Evolutionary conservation across 2,888 invertebrate genomes (phyloP), one percentile per base, ranked within the genome.

Genomic region (Prenolepis imparis): DNA sequence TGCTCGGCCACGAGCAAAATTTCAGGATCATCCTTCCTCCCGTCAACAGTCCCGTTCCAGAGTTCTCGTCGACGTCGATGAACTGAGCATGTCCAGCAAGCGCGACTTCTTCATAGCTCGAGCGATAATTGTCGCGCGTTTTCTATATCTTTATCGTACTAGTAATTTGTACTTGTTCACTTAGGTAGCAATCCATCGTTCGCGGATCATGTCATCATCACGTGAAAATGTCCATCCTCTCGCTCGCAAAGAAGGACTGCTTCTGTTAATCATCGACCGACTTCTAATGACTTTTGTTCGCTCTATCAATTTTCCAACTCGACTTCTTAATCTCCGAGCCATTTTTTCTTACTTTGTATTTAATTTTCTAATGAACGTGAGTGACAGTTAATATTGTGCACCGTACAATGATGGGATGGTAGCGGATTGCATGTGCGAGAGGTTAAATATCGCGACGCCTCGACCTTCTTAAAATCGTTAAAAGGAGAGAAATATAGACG

Each of bases 1-100:
- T 91, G 64, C 82, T 87, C 6, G 94, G 91, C 94, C 93, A 93
- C 41, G 92, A 86, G 88, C 94, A 94, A 82, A 92, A 93, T 80
- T 93, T 94, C 86, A 94, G 93, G 82, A 94, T 92, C 94, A 94
- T 94, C 57, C 55, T 52, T 52, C n/a, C 2, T 52, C 6, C 1
- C 48, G 48, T 87, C 67, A 84, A 72, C 68, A 84, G 55, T 85
- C 24, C 9, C 83, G 83, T 52, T 80, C 67, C 32, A 64, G 68
- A 72, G 59, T 87, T 72, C 77, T 85, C 44, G 8, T 48, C 64
- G 28, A 63, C 59, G 28, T 1, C 41, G 52, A 32, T 36, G 4
- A 41, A 57, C 24, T 59, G 44, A 77, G 28, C 44, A n/a, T n/a
- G n/a, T 21, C 2, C 77, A 32, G 24, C n/a, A 28, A 63, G 12